phyloP scores from a whole-genome alignment of 2,888 invertebrate species.

The Chymomyza procnemis region DNA sequence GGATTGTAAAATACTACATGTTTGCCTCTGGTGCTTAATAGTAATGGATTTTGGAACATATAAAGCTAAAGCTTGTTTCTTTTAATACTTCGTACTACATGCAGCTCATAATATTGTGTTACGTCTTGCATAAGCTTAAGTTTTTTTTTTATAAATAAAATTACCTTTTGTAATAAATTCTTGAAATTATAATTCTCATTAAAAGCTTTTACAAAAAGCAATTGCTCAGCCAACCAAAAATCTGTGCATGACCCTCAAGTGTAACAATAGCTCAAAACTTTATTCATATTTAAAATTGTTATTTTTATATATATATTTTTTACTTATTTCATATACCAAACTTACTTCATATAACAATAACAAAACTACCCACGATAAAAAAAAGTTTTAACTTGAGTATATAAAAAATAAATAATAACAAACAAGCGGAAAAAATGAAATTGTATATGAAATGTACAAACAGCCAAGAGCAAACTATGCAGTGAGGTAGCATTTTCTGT shows the following conservation, averaged over 20 bases:
- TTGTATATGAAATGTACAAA: not conserved
- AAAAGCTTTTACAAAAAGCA: not conserved
- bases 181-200: conserved; percentile 3
- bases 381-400: conserved; percentile 5
- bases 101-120: too few species aligned
- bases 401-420: conserved; percentile 8
- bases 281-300: not conserved
- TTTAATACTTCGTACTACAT: too few species aligned
- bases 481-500: too few species aligned
- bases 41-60: too few species aligned
- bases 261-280: not conserved
- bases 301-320: not conserved
- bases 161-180: conserved; percentile 3
- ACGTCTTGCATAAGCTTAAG: too few species aligned
- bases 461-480: too few species aligned
- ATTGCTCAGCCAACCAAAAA: not conserved
- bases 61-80: too few species aligned
- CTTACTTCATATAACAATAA: conserved; percentile 6
- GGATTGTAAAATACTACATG: too few species aligned
- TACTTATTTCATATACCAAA: too few species aligned
- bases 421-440: not conserved
- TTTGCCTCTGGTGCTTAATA: too few species aligned
- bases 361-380: conserved; percentile 1
- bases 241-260: not conserved
- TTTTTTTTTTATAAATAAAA: not conserved